These are phyloP conservation scores for Ecdyonurus torrentis DNA, from an alignment of 2,888 invertebrate genomes.

Conservation along the genomic window DNA sequence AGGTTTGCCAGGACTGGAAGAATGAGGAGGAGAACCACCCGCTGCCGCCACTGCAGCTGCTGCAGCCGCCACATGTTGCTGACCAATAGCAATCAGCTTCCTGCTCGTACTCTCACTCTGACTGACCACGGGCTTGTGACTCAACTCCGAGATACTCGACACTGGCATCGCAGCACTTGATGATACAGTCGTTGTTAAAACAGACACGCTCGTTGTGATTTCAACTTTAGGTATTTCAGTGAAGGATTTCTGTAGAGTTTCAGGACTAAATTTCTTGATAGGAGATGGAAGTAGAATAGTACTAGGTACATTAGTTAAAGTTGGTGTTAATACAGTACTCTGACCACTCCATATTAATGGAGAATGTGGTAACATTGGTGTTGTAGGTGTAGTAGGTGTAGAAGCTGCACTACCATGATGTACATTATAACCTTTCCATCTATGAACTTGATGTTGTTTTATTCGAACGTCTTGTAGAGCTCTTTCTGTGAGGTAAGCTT, in stretches of 20 bases:
- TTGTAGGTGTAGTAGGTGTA: not conserved
- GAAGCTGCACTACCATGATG: not conserved
- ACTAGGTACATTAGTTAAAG: not conserved
- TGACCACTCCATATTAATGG: not conserved
- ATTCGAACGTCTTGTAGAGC: conserved; percentile 52
- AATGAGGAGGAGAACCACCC: conserved; percentile 18
- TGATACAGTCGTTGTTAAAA: conserved; percentile 20
- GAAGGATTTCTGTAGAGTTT: not conserved
- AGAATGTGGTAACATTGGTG: not conserved
- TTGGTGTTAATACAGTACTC: not conserved
- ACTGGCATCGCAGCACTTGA: conserved; percentile 24
- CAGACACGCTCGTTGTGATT: not conserved
- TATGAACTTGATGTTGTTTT: conserved; percentile 41
- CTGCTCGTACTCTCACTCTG: not conserved
- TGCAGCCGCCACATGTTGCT: conserved; percentile 19
- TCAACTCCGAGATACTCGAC: conserved; percentile 9
- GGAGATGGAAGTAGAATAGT: not conserved
- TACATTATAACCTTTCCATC: not conserved
- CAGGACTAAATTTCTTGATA: not conserved
- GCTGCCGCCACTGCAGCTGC: conserved; percentile 28
- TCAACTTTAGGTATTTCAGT: not conserved
- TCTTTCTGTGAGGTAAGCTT: conserved; percentile 54
- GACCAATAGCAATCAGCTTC: not conserved
- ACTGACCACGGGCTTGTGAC: conserved; percentile 2
- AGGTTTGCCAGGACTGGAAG: conserved; percentile 18